Evolutionary conservation across 2,113 vertebrate species (phyloP).

Genomic region (Stegastes partitus): DNA sequence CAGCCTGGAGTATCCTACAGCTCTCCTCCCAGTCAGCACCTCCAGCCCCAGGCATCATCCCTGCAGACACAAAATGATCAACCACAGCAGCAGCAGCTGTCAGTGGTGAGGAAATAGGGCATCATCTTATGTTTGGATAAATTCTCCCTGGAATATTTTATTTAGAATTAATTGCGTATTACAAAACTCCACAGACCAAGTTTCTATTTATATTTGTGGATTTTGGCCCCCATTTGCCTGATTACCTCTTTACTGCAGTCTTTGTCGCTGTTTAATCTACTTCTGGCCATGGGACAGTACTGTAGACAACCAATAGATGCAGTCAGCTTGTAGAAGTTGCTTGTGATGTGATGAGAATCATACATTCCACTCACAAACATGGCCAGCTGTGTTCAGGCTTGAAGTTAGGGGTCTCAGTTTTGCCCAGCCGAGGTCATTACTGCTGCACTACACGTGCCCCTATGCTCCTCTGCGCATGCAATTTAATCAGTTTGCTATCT

Average conservation of each 20-base stretch:
- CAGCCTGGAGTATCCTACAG: conserved; percentile 70
- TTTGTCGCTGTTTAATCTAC: not conserved
- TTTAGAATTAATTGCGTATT: not conserved
- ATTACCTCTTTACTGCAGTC: not conserved
- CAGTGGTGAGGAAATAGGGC: conserved; percentile 58
- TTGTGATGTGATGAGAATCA: too few species aligned
- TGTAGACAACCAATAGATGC: not conserved
- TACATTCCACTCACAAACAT: too few species aligned
- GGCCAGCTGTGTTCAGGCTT: too few species aligned
- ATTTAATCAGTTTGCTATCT: not conserved
- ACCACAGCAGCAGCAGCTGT: conserved; percentile 68
- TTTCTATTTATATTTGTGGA: not conserved
- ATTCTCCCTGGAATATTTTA: not conserved
- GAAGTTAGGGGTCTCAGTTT: not conserved
- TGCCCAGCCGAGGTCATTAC: not conserved
- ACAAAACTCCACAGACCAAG: not conserved
- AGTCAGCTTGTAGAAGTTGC: not conserved
- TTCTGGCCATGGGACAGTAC: not conserved
- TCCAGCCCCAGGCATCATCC: conserved; percentile 65
- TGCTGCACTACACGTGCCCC: not conserved
- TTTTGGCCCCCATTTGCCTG: not conserved
- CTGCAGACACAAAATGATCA: conserved; percentile 71
- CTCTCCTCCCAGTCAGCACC: conserved; percentile 66
- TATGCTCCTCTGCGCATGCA: not conserved
- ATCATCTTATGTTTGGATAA: not conserved